Evolutionary conservation across 2,888 invertebrate species (phyloP), one percentile per base, ranked within the genome.

Genomic region (Plagiodera versicolora): DNA sequence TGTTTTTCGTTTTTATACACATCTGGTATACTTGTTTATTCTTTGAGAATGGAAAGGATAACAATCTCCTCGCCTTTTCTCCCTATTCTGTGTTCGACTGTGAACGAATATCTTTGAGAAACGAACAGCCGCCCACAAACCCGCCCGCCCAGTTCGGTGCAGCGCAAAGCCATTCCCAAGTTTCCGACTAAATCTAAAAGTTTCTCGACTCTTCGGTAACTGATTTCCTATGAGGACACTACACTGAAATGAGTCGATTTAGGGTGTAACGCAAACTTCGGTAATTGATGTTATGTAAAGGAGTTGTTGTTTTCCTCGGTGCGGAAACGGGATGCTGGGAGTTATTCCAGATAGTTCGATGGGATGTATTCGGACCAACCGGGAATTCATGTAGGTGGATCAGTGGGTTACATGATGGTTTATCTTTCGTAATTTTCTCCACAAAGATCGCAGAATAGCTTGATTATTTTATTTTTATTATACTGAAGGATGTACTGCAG

Each of bases 231-330:
- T 45, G 61, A 61, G 61, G 58, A 61, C 61, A 51, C 57, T 55
- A 50, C 49, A 58, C 54, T 46, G 49, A 54, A 61, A 61, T 58
- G 50, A 61, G 61, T 58, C 61, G 58, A 61, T 54, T 61, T 50
- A 24, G 53, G 54, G 55, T 50, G 48, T 39, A 49, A 49, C 54
- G 39, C 58, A 54, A 61, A 58, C 57, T 61, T 55, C 32, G 5
- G 57, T 58, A 58, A 61, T 58, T 55, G 61, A 61, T 58, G 61
- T 61, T 61, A 61, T 58, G 61, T 58, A 61, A 61, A 61, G 61
- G 44, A 61, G 58, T 30, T 60, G 59, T 59, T 55, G 54, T 28
- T 32, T 19, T 35, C 32, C 54, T n/a, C n/a, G n/a, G n/a, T n/a
- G 51, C 54, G 54, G 32, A 32, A 32, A 32, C 30, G 44, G 61